phyloP scores from a whole-genome alignment of 2,888 invertebrate species.

The Himalopsyche kuldschensis region DNA sequence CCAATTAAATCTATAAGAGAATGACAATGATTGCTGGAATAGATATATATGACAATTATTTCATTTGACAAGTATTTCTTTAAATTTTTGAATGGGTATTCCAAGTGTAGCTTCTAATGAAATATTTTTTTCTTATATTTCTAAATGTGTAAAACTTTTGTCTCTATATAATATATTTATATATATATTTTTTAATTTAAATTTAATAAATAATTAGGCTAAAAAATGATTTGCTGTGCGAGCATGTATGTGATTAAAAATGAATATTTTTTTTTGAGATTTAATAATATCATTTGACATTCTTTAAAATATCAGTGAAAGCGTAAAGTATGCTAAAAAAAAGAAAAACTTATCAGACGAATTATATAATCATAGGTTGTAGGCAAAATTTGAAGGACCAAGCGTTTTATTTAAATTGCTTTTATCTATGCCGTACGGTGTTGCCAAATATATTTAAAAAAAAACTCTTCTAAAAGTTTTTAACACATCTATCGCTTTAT shows the following conservation, averaged over 20 bases:
- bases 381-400: constrained; percentile 11
- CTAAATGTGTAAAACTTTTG: background rate
- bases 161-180: background rate
- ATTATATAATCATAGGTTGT: background rate
- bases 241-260: background rate
- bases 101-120: background rate
- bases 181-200: background rate
- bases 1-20: background rate
- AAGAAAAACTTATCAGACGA: background rate
- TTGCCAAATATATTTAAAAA: background rate
- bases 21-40: background rate
- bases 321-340: too few species aligned
- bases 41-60: background rate
- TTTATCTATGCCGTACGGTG: background rate
- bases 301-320: background rate
- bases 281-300: background rate
- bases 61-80: background rate
- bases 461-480: background rate
- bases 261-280: background rate
- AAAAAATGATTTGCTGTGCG: background rate
- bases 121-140: background rate
- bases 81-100: background rate
- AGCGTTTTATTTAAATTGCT: constrained; percentile 1
- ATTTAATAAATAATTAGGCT: background rate
- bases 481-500: background rate